Conservation (phyloP, 2,888 invertebrate species). For the Suillia variegata region DNA sequence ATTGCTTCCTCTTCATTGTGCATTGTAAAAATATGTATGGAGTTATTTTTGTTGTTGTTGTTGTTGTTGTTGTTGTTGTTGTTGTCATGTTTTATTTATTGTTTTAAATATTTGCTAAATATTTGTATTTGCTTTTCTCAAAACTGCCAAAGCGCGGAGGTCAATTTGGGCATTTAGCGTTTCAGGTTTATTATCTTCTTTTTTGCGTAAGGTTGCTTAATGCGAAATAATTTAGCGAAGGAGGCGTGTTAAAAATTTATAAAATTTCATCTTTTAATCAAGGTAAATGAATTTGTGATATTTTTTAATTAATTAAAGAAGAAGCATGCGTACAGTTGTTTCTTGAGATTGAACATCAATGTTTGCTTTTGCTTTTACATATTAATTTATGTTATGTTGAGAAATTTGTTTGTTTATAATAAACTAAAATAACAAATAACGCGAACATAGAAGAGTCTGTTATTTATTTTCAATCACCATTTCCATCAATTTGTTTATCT, state of each 20-base stretch:
- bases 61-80: neutral
- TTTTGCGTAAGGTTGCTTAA: neutral
- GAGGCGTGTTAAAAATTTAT: neutral
- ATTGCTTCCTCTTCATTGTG: constrained; percentile 17
- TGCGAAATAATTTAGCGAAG: neutral
- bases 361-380: no score
- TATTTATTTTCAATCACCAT: no score
- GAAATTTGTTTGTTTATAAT: no score
- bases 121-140: constrained; percentile 6
- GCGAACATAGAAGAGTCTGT: no score
- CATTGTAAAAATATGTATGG: neutral
- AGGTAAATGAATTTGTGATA: neutral
- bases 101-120: neutral
- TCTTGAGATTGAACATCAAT: no score
- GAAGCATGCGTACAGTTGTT: no score
- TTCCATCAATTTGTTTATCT: no score
- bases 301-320: no score
- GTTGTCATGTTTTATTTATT: neutral
- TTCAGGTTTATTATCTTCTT: neutral
- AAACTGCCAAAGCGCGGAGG: neutral
- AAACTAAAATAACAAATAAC: no score
- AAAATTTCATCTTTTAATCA: neutral
- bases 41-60: no score
- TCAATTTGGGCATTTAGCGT: neutral
- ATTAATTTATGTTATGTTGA: no score